Evolutionary conservation across 1,140 invertebrate genomes (phyloP).

Genomic region (Atta texana): DNA sequence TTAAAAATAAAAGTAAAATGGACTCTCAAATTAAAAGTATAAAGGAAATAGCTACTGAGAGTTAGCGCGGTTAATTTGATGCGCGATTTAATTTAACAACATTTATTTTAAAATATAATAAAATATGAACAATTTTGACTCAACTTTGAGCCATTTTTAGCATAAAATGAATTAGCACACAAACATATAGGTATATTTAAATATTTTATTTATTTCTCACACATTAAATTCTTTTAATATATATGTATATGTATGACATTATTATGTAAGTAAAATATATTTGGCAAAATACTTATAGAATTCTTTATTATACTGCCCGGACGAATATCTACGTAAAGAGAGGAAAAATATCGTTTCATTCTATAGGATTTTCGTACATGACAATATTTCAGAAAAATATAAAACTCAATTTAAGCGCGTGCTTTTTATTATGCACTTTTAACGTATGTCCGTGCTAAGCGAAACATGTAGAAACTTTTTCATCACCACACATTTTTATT

Average conservation of each 20-base stretch:
- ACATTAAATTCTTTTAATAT: background rate
- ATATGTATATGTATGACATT: background rate
- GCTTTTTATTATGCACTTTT: slow-evolving; percentile 59
- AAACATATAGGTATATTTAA: background rate
- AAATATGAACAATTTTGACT: no score
- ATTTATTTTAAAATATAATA: no score
- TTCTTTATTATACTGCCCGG: background rate
- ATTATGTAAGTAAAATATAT: background rate
- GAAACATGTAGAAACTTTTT: slow-evolving; percentile 45
- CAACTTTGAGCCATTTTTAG: no score
- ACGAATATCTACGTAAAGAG: slow-evolving; percentile 3
- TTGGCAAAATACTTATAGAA: background rate
- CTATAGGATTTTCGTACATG: slow-evolving; percentile 32
- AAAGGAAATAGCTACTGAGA: no score
- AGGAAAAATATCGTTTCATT: slow-evolving; percentile 32
- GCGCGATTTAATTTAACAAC: no score
- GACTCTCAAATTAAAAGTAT: no score
- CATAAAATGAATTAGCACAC: background rate
- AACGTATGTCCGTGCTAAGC: slow-evolving; percentile 8
- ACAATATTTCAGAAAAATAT: slow-evolving; percentile 49
- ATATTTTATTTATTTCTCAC: background rate
- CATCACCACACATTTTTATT: slow-evolving; percentile 52
- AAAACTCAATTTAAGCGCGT: slow-evolving; percentile 49
- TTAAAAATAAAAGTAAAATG: no score
- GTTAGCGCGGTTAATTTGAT: no score